These are phyloP conservation scores for Sanderia malayensis DNA, from an alignment of 30 jellyfish, hydroid and myxozoan species.

Conservation along the genomic window DNA sequence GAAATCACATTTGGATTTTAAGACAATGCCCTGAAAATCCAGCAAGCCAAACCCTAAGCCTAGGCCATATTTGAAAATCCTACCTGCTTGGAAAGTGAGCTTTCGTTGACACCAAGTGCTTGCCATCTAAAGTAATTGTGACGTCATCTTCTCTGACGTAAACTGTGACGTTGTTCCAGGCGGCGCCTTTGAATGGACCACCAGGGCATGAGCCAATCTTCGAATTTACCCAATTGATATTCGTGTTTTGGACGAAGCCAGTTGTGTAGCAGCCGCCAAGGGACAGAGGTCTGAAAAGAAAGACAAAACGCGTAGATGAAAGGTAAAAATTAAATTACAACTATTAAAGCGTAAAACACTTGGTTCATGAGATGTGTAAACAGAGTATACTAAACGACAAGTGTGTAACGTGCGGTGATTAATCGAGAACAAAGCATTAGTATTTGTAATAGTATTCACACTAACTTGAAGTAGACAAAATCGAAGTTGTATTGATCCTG, in stretches of 20 bases:
- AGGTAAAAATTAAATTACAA: neutral
- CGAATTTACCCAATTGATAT: slow-evolving; percentile 62
- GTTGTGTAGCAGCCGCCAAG: slow-evolving; percentile 76
- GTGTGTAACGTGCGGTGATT: no score
- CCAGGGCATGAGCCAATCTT: slow-evolving; percentile 82
- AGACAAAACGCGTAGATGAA: neutral
- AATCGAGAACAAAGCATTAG: no score
- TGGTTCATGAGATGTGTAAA: no score
- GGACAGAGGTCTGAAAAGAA: slow-evolving; percentile 59
- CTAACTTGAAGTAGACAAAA: slow-evolving; percentile 75
- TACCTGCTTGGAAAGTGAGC: slow-evolving; percentile 73
- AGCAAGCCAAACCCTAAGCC: no score
- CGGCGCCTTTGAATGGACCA: slow-evolving; percentile 56
- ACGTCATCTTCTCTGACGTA: slow-evolving; percentile 59
- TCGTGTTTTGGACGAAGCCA: slow-evolving; percentile 69
- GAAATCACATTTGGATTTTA: no score
- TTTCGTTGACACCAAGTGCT: slow-evolving; percentile 58
- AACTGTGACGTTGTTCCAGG: slow-evolving; percentile 64
- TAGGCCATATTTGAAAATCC: no score
- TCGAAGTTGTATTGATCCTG: slow-evolving; percentile 73
- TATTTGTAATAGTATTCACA: no score
- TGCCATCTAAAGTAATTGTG: slow-evolving; percentile 39
- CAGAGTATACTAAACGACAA: no score
- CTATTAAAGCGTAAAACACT: no score
- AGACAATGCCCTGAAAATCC: no score